These are phyloP conservation scores for Aphis gossypii DNA, from an alignment of 1,140 invertebrate species.

Conservation along the genomic window DNA sequence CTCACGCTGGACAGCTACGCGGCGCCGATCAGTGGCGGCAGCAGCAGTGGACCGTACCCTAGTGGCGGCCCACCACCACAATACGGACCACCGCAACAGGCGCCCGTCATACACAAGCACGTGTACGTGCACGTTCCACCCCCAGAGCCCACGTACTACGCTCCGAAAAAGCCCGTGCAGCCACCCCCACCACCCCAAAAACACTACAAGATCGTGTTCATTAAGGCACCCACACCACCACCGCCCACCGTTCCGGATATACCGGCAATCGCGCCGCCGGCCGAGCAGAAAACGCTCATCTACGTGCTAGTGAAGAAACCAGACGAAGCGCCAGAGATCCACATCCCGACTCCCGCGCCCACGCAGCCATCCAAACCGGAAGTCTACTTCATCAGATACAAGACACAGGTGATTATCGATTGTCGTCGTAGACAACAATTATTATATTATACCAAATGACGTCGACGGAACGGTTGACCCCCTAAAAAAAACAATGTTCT, in stretches of 20 bases:
- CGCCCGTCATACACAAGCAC: constrained; percentile 81
- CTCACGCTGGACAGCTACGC: constrained; percentile 62
- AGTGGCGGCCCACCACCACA: constrained; percentile 70
- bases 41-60: constrained; percentile 64
- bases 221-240: constrained; percentile 82
- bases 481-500: too few relatives aligned
- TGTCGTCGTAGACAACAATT: background rate
- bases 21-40: constrained; percentile 62
- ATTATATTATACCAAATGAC: too few relatives aligned
- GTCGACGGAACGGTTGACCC: too few relatives aligned
- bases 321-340: constrained; percentile 79
- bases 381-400: constrained; percentile 88
- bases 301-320: constrained; percentile 90
- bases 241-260: constrained; percentile 78
- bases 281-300: constrained; percentile 87
- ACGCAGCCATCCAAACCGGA: constrained; percentile 85
- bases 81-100: constrained; percentile 77
- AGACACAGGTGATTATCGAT: constrained; percentile 72
- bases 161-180: constrained; percentile 64
- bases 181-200: constrained; percentile 77
- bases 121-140: constrained; percentile 87
- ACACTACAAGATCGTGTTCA: constrained; percentile 90
- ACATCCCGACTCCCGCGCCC: constrained; percentile 78
- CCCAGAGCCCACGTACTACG: constrained; percentile 78
- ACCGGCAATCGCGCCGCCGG: constrained; percentile 75